Base-by-base conservation (phyloP, 2,113 vertebrate species). In the Candoia aspera region DNA sequence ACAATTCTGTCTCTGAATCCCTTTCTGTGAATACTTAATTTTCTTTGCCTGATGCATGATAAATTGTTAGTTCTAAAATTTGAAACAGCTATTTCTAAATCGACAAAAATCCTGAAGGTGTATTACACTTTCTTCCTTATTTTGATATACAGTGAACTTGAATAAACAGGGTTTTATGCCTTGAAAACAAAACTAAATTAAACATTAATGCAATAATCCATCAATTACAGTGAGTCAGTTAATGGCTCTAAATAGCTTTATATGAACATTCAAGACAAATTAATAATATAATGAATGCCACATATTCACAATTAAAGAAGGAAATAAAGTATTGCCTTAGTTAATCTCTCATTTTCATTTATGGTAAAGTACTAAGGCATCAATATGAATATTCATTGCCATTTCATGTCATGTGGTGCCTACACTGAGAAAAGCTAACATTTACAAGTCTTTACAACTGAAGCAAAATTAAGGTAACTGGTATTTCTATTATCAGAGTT, bases 161-260 rank as follows among this genome's bases (percentile, higher is more conserved):
- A 97, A 97, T 95, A 97, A 96, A 96, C 92, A 21, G 73, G 96
- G 93, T 96, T 93, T 91, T 97, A 95, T 96, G 94, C 94, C 95
- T 97, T 96, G 96, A 96, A 98, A 97, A 97, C 95, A 97, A 98
- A 97, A 96, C 93, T 95, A 97, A 97, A 98, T 97, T 97, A 97
- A 98, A 97, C 95, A 94, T 93, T 97, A 97, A 98, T 96, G 95
- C 93, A 95, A 91, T 96, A 97, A 98, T 97, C 97, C 96, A 97
- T 97, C 97, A 97, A 95, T 97, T 97, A 96, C 94, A 95, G 58
- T 17, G 0, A 84, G 85, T 83, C 93, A 96, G 94, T 95, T 96
- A 96, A 97, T 97, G 95, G 94, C 90, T 96, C 94, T 95, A 97
- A 97, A 97, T 97, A 95, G 94, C 93, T 97, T 96, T 97, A 92